Base-by-base conservation (phyloP, 2,113 vertebrate species). In the Motacilla alba region DNA sequence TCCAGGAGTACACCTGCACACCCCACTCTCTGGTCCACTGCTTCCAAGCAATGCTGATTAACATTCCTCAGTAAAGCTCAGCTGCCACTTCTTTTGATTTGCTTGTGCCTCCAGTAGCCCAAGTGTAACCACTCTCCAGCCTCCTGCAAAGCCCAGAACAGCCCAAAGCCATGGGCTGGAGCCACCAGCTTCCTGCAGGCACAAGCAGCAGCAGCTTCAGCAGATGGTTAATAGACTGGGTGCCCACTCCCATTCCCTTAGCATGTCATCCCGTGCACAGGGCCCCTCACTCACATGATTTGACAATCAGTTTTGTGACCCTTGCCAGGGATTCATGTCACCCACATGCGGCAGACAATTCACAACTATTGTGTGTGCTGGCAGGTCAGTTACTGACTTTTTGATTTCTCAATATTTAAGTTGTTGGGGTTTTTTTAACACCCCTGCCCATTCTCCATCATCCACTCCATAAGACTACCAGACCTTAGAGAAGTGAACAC, bases 1-100 rank as follows among this genome's bases (percentile, higher is more conserved):
- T n/a, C 37, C 17, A 15, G 28, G 16, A 70, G 33, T 2, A 31
- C 13, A n/a, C 0, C 0, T 11, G 35, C 33, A 72, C 17, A 60
- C 19, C 24, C 26, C 3, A 3, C 67, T 55, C 44, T 18, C n/a
- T 33, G 37, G 23, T 49, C 31, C 52, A 37, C 39, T 7, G 11
- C 20, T 79, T 81, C 46, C 31, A 74, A 10, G 60, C 11, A 66
- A 47, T 10, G 17, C 64, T 5, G 2, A 44, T 46, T 33, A 73
- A n/a, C 33, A 33, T 17, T 83, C 44, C 50, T 83, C 15, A 47
- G 37, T n/a, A 60, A 28, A 41, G 31, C 28, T 49, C 73, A 89
- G 37, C 37, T 30, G 20, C 26, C 44, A 47, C 31, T 28, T 67
- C 47, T 64, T 10, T 26, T 23, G 53, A 56, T 83, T 76, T 53